Percentiles rank a stretch among this genome's conserved stretches.
Conservation (phyloP, 2,888 invertebrate species). For the Perdita meconis region DNA sequence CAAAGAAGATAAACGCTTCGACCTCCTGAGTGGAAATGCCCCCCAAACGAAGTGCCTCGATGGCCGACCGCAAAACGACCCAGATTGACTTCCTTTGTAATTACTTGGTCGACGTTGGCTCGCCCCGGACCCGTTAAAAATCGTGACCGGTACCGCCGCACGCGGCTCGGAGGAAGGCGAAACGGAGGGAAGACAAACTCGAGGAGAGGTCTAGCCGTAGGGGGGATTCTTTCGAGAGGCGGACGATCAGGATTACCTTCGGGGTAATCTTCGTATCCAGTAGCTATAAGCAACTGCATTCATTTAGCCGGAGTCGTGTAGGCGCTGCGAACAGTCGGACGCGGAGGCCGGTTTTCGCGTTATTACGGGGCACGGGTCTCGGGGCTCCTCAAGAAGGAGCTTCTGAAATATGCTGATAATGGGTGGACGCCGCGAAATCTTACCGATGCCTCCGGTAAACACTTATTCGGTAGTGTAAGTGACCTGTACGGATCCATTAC, state of each 20-base stretch:
- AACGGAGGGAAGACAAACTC: slow-evolving; percentile 14
- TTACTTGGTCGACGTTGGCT: slow-evolving; percentile 6
- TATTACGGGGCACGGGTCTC: slow-evolving; percentile 55
- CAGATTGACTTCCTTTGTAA: slow-evolving; percentile 14
- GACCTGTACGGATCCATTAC: slow-evolving; percentile 17
- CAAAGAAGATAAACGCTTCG: too few relatives aligned
- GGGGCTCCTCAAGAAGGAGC: slow-evolving; percentile 34
- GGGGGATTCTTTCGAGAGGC: slow-evolving; percentile 52
- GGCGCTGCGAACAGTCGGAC: slow-evolving; percentile 46
- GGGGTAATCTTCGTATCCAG: slow-evolving; percentile 72
- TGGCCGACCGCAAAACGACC: slow-evolving; percentile 3
- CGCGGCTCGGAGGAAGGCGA: not conserved
- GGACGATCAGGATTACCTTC: slow-evolving; percentile 70
- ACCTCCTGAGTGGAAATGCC: too few relatives aligned
- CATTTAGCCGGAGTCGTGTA: slow-evolving; percentile 46
- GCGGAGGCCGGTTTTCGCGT: slow-evolving; percentile 60
- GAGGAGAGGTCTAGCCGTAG: slow-evolving; percentile 46
- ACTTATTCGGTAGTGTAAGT: slow-evolving; percentile 41
- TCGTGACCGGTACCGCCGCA: slow-evolving; percentile 17
- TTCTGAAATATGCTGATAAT: slow-evolving; percentile 60
- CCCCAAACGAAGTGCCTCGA: too few relatives aligned
- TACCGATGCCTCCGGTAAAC: slow-evolving; percentile 15
- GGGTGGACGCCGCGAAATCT: slow-evolving; percentile 44
- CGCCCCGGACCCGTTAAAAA: slow-evolving; percentile 14
- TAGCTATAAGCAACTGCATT: slow-evolving; percentile 70